These are phyloP conservation scores for Chamaetylas fuelleborni DNA, from an alignment of 2,113 vertebrate genomes.

Conservation along the genomic window DNA sequence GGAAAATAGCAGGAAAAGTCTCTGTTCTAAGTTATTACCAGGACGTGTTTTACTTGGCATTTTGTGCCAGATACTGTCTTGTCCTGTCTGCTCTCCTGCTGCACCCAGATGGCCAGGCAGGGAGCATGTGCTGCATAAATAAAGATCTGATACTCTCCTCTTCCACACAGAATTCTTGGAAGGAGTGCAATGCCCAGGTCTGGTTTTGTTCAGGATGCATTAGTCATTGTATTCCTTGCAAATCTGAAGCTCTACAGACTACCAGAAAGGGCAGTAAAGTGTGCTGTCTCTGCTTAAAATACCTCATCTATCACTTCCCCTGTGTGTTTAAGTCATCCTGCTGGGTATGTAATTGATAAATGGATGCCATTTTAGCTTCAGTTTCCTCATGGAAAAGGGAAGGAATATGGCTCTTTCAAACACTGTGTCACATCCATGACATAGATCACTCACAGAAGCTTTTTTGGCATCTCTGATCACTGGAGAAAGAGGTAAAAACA, in stretches of 20 bases:
- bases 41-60: neutral
- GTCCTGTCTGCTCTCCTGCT: neutral
- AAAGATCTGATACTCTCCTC: neutral
- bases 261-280: neutral
- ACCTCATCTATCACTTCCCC: neutral
- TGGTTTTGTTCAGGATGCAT: slow-evolving; percentile 21
- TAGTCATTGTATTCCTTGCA: neutral
- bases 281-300: slow-evolving; percentile 3
- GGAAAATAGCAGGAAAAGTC: neutral
- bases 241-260: neutral
- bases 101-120: neutral
- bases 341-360: neutral
- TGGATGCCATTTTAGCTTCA: neutral
- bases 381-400: neutral
- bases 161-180: neutral
- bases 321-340: neutral
- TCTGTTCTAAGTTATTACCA: neutral
- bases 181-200: neutral
- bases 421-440: neutral
- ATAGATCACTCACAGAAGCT: neutral
- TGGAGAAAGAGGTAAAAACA: neutral
- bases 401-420: neutral
- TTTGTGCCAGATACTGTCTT: neutral
- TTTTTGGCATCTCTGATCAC: neutral
- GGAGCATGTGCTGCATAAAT: neutral